A percentile compares a stretch with the other conserved stretches of the same genome.
phyloP scores from a whole-genome alignment of 2,113 vertebrate genomes.

The Vanacampus margaritifer region DNA sequence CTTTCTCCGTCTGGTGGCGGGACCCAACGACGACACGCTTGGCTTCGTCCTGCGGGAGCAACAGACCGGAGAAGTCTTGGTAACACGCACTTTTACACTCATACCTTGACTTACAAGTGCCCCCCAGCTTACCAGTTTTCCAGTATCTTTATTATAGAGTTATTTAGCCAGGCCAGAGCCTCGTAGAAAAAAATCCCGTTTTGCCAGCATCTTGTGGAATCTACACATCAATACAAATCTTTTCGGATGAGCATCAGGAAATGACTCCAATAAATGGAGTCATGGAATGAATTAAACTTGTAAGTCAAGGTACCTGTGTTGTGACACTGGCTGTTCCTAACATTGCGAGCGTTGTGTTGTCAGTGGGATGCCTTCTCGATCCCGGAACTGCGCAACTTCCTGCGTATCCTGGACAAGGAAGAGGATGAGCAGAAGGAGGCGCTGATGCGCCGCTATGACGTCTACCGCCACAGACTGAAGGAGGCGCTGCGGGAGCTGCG shows the following conservation, averaged over 20 bases:
- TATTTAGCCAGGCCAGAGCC: too few relatives aligned
- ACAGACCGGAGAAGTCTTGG: constrained; percentile 91
- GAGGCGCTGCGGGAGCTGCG: constrained; percentile 75
- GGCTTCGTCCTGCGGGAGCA: constrained; percentile 93
- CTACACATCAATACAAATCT: not conserved
- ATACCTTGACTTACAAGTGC: too few relatives aligned
- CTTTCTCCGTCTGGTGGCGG: constrained; percentile 88
- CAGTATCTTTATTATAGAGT: too few relatives aligned
- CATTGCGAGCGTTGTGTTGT: not conserved
- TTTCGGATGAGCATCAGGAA: not conserved
- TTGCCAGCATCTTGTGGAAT: not conserved
- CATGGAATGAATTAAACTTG: not conserved
- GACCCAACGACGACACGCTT: constrained; percentile 82
- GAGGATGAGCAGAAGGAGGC: constrained; percentile 83
- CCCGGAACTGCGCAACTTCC: constrained; percentile 92
- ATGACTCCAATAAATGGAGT: not conserved
- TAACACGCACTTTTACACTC: constrained; percentile 31
- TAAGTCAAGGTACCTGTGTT: not conserved
- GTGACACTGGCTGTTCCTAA: too few relatives aligned
- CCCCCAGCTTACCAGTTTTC: too few relatives aligned
- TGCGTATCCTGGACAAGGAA: constrained; percentile 92
- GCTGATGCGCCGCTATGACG: constrained; percentile 77
- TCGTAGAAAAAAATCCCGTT: too few relatives aligned
- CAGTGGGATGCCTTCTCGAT: constrained; percentile 97
- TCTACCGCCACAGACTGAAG: constrained; percentile 85